Conservation (phyloP, 2,888 invertebrate species). For the Calephelis perditalis region DNA sequence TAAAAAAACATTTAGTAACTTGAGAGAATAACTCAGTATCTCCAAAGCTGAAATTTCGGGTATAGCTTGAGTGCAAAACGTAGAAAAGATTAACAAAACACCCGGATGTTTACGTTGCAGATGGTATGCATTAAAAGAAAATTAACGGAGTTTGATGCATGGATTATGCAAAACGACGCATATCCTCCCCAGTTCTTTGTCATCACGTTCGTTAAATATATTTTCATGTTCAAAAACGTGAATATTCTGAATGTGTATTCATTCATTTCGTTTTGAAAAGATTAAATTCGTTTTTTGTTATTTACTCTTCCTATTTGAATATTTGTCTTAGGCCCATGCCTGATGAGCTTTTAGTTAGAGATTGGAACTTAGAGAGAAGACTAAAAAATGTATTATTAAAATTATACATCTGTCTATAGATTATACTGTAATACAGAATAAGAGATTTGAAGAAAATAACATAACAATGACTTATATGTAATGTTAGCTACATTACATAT, state of each 20-base stretch:
- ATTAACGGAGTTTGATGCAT: slow-evolving; percentile 73
- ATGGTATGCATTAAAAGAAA: slow-evolving; percentile 66
- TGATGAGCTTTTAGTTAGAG: too few species aligned
- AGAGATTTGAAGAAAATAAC: too few species aligned
- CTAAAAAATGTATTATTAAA: too few species aligned
- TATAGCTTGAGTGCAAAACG: slow-evolving; percentile 32
- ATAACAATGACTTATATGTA: too few species aligned
- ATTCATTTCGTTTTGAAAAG: not conserved
- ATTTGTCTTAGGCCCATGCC: too few species aligned
- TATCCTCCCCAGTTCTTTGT: slow-evolving; percentile 59
- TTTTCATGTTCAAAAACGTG: slow-evolving; percentile 27
- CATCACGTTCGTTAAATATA: slow-evolving; percentile 56
- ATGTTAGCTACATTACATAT: too few species aligned
- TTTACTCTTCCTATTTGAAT: too few species aligned
- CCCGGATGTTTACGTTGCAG: slow-evolving; percentile 38
- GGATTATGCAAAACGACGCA: slow-evolving; percentile 70
- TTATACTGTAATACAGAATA: too few species aligned
- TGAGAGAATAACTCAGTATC: too few species aligned
- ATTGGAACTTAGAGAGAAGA: too few species aligned
- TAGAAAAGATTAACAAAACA: slow-evolving; percentile 27
- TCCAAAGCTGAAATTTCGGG: not conserved
- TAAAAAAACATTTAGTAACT: too few species aligned
- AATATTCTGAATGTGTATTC: slow-evolving; percentile 3
- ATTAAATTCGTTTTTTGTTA: not conserved
- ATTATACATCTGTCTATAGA: too few species aligned